Conservation (phyloP, 2,797 vertebrate species). For the Amblyopsis hoosieri region DNA sequence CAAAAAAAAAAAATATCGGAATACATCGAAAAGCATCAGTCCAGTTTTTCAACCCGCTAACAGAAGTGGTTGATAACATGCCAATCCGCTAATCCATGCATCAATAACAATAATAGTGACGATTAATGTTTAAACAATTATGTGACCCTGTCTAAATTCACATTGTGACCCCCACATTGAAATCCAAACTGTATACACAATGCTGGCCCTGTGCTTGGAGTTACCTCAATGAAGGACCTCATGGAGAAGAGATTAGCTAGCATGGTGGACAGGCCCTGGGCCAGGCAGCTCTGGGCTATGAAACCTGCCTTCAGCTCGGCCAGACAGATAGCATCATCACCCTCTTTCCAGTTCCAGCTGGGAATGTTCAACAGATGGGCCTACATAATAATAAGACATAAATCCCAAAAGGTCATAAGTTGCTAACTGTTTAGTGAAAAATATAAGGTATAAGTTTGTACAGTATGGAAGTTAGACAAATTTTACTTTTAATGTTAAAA, state of each 20-base stretch:
- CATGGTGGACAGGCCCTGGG: constrained; percentile 99
- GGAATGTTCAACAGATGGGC: constrained; percentile 99
- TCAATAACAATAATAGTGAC: too few relatives aligned
- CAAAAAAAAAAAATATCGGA: neutral
- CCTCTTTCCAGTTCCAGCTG: constrained; percentile 99
- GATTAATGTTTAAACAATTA: neutral
- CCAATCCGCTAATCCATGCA: too few relatives aligned
- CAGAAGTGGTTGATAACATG: too few relatives aligned
- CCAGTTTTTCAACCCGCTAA: too few relatives aligned
- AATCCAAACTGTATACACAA: constrained; percentile 19
- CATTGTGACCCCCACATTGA: too few relatives aligned
- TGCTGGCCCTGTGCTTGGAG: constrained; percentile 46
- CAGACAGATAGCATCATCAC: constrained; percentile 98
- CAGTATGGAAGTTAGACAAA: neutral
- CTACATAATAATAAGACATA: constrained; percentile 73
- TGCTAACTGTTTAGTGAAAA: neutral
- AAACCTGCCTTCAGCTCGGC: constrained; percentile 98
- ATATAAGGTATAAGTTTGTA: neutral
- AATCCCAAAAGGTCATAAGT: constrained; percentile 49
- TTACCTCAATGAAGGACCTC: constrained; percentile 99
- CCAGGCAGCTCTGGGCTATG: constrained; percentile 99
- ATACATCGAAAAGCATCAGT: too few relatives aligned
- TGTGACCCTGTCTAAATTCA: too few relatives aligned
- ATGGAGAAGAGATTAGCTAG: constrained; percentile 99
- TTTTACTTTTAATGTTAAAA: neutral